Conservation (phyloP, 1,140 invertebrate genomes). For the Armadillidium nasatum region DNA sequence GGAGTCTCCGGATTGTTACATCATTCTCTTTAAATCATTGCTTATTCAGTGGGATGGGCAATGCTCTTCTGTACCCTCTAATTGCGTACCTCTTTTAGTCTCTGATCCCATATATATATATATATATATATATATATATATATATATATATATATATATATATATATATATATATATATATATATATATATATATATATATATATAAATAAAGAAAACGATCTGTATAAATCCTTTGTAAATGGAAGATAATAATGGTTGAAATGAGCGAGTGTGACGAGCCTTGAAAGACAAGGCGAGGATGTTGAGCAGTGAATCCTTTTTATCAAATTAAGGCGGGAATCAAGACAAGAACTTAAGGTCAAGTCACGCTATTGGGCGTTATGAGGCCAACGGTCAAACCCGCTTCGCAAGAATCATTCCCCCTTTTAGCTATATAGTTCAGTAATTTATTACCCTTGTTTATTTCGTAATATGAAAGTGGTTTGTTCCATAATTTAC, state of each 20-base stretch:
- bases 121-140: not conserved
- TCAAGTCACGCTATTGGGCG: not conserved
- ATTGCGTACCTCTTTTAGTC: too few relatives aligned
- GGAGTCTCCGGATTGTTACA: too few relatives aligned
- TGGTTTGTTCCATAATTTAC: not conserved
- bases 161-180: not conserved
- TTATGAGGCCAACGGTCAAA: not conserved
- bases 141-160: not conserved
- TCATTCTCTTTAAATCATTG: too few relatives aligned
- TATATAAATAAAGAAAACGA: too few relatives aligned
- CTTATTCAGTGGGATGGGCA: too few relatives aligned
- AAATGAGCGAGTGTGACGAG: not conserved
- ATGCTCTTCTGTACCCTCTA: too few relatives aligned
- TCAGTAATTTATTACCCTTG: not conserved
- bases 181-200: too few relatives aligned
- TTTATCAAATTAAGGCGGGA: constrained; percentile 10
- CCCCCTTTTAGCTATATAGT: not conserved
- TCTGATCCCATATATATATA: not conserved
- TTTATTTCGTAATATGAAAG: constrained; percentile 8
- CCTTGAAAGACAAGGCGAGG: constrained; percentile 2
- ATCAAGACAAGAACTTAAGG: not conserved
- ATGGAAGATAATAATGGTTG: not conserved
- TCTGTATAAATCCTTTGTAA: too few relatives aligned
- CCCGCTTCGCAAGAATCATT: not conserved
- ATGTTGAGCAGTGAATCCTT: not conserved